A percentile compares a stretch with the other conserved stretches of the same genome.
These are phyloP conservation scores for Actinia tenebrosa DNA, from an alignment of 64 coral and sea anemone species.

Conservation along the genomic window DNA sequence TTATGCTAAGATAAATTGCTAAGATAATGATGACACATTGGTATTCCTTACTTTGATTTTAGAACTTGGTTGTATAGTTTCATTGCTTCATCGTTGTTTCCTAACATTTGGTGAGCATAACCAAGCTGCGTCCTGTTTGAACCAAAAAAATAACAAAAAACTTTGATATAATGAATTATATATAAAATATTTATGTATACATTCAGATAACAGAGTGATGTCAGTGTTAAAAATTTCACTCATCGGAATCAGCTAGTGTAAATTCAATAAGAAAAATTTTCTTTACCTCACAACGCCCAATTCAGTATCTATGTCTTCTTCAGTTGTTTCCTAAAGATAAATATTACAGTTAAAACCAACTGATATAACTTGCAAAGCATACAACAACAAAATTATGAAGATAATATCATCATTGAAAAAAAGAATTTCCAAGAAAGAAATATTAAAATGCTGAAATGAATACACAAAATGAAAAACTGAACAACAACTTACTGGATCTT, in stretches of 20 bases:
- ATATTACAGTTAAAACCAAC: neutral
- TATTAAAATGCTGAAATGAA: no score
- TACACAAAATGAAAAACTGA: no score
- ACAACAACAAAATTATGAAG: no score
- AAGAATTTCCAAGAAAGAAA: no score
- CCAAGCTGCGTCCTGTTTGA: slow-evolving; percentile 72
- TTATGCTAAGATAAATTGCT: no score
- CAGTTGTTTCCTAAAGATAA: slow-evolving; percentile 68
- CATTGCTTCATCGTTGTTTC: slow-evolving; percentile 83
- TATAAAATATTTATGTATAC: neutral
- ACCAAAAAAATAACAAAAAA: neutral
- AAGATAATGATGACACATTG: neutral
- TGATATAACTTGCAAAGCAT: neutral
- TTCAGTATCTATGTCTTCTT: slow-evolving; percentile 93
- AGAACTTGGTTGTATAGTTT: slow-evolving; percentile 98
- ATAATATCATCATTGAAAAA: no score
- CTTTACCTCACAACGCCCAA: slow-evolving; percentile 79
- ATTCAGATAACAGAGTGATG: no score
- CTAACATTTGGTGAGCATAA: slow-evolving; percentile 74
- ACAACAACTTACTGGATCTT: slow-evolving; percentile 79
- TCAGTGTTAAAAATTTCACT: no score
- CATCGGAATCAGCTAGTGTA: neutral
- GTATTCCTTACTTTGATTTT: slow-evolving; percentile 72
- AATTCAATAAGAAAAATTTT: no score
- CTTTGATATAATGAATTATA: neutral